Conservation (phyloP, 2,797 vertebrate genomes). For the Acrossocheilus fasciatus region DNA sequence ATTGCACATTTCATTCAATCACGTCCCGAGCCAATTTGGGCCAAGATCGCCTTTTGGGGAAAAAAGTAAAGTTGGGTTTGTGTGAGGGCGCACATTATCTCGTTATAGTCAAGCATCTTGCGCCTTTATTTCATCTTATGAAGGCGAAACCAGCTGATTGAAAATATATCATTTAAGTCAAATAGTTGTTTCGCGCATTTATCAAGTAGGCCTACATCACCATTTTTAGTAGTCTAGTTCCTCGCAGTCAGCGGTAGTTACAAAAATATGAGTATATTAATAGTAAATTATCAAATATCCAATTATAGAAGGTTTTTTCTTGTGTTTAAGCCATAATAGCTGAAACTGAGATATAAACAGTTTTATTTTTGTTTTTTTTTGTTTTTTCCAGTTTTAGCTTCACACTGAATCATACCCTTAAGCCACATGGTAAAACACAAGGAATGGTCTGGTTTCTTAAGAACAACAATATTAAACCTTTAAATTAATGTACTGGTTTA, state of each 20-base stretch:
- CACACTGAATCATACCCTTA: not conserved
- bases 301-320: not conserved
- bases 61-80: not conserved
- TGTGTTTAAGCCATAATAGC: not conserved
- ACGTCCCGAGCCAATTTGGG: no score
- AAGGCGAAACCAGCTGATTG: not conserved
- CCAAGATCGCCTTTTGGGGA: no score
- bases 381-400: not conserved
- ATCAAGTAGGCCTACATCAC: not conserved
- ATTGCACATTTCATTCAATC: no score
- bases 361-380: not conserved
- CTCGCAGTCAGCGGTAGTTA: not conserved
- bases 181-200: not conserved
- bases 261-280: not conserved
- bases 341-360: not conserved
- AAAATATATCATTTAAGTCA: not conserved
- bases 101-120: not conserved
- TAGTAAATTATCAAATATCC: not conserved
- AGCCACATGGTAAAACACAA: not conserved
- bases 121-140: not conserved
- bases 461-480: slow-evolving; percentile 25
- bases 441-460: not conserved
- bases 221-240: not conserved
- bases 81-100: not conserved
- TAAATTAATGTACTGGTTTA: slow-evolving; percentile 41